These are phyloP conservation scores for Palaemon carinicauda DNA, from an alignment of 1,140 invertebrate genomes.

Conservation along the genomic window DNA sequence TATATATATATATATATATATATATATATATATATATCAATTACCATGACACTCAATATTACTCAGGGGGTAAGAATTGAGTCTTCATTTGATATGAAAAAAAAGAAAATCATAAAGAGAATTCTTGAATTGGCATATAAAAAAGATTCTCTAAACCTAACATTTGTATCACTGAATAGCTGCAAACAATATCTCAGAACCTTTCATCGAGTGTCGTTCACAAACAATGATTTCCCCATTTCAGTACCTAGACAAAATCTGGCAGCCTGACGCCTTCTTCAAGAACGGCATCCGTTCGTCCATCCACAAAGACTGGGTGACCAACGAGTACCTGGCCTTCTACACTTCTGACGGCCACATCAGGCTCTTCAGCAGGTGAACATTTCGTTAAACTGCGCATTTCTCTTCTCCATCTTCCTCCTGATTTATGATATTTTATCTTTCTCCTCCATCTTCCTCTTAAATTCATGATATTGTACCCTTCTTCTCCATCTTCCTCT, in stretches of 20 bases:
- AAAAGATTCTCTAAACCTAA: too few species aligned
- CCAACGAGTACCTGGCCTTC: slow-evolving; percentile 54
- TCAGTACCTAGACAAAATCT: slow-evolving; percentile 54
- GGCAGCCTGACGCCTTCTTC: slow-evolving; percentile 60
- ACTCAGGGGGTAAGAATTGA: too few species aligned
- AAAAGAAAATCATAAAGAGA: too few species aligned
- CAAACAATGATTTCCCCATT: not conserved
- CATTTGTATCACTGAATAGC: too few species aligned
- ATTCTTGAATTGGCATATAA: too few species aligned
- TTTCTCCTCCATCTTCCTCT: not conserved
- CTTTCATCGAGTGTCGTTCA: too few species aligned
- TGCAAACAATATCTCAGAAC: too few species aligned
- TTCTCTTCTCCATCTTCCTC: not conserved
- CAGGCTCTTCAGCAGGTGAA: slow-evolving; percentile 56
- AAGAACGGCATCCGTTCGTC: slow-evolving; percentile 58
- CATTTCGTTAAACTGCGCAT: not conserved
- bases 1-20: not conserved
- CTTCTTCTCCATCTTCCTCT: not conserved
- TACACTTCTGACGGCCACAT: slow-evolving; percentile 56
- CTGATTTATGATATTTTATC: too few species aligned
- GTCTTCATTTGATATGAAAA: too few species aligned
- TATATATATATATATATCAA: not conserved
- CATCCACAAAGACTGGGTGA: slow-evolving; percentile 57
- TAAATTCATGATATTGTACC: too few species aligned
- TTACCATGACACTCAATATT: not conserved